Conservation (phyloP, 2,113 vertebrate species). For the Ictidomys tridecemlineatus region DNA sequence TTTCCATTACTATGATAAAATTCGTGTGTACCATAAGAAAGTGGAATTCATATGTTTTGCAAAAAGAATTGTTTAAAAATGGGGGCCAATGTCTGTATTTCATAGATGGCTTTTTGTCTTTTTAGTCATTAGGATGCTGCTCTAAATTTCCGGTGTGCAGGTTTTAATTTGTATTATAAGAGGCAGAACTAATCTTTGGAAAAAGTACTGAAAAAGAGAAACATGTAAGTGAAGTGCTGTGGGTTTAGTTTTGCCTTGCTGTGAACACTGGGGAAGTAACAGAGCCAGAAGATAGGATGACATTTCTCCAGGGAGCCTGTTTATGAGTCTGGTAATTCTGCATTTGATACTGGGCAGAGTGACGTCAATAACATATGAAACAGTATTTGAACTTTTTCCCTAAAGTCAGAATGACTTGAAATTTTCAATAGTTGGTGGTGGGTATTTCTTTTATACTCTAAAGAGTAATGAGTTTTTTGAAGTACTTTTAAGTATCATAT, state of each 20-base stretch:
- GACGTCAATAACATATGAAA: background rate
- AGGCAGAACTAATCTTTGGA: background rate
- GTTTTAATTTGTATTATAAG: constrained; percentile 15
- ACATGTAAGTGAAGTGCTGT: background rate
- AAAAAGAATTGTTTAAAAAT: background rate
- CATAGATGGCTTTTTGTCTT: background rate
- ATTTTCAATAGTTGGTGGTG: background rate
- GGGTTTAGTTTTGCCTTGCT: background rate
- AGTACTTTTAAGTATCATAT: background rate
- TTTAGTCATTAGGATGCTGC: background rate
- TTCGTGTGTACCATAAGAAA: background rate
- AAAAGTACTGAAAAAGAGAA: background rate
- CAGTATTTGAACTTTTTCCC: background rate
- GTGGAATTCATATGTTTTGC: background rate
- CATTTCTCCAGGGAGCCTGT: background rate
- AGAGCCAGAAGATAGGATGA: background rate
- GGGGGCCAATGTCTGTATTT: background rate
- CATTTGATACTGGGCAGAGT: background rate
- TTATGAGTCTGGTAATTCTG: background rate
- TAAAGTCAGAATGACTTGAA: background rate
- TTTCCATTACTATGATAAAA: background rate
- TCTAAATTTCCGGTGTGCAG: background rate
- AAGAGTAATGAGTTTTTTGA: background rate
- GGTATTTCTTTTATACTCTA: background rate
- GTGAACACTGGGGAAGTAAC: background rate